Percentiles rank a stretch among this genome's conserved stretches.
phyloP scores from a whole-genome alignment of 2,113 vertebrate species.

The Athene noctua region DNA sequence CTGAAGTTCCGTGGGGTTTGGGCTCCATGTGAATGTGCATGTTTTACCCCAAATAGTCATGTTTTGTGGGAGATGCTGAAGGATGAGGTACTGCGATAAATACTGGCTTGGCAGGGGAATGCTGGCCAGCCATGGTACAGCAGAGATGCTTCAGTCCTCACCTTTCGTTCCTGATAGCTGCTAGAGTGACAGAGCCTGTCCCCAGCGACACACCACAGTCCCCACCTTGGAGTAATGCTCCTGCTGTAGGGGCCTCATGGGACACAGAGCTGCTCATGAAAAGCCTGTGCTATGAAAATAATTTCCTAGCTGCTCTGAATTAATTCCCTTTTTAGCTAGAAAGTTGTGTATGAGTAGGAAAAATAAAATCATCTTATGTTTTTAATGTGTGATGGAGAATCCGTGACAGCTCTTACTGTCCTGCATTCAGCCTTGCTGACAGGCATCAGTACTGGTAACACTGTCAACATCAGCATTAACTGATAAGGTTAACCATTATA shows the following conservation, averaged over 20 bases:
- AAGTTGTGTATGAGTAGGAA: neutral
- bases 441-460: neutral
- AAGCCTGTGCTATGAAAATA: neutral
- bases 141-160: neutral
- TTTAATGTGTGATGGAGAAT: neutral
- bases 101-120: neutral
- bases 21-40: neutral
- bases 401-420: neutral
- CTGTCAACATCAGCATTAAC: neutral
- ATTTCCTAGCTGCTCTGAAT: neutral
- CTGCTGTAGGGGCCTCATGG: neutral
- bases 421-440: neutral
- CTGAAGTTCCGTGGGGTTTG: neutral
- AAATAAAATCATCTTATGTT: neutral
- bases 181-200: neutral
- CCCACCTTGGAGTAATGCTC: neutral
- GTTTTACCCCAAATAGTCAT: neutral
- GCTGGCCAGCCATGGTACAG: neutral
- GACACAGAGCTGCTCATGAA: neutral
- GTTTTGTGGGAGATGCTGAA: neutral
- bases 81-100: neutral
- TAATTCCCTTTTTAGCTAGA: neutral
- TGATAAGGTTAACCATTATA: neutral
- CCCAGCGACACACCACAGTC: fast-evolving
- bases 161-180: neutral